phyloP scores from a whole-genome alignment of 2,113 vertebrate species.

The Barbus barbus region DNA sequence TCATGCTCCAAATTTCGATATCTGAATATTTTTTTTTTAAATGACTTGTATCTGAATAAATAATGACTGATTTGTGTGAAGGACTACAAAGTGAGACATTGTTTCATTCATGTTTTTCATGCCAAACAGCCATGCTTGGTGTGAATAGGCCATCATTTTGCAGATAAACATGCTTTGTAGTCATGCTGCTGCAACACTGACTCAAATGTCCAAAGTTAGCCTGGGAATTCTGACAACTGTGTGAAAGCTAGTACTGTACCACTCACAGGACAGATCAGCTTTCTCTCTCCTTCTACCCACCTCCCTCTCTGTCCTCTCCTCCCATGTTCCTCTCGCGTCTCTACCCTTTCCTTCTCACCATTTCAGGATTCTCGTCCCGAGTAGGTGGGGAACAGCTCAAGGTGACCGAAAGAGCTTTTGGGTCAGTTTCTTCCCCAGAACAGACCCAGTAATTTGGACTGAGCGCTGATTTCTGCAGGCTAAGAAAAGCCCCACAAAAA shows the following conservation, averaged over 20 bases:
- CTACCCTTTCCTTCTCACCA: not conserved
- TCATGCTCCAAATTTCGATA: not conserved
- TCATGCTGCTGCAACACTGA: constrained; percentile 26
- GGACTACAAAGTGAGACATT: not conserved
- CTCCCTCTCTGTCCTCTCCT: not conserved
- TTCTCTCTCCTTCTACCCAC: constrained; percentile 39
- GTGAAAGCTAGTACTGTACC: constrained; percentile 44
- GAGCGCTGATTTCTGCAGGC: constrained; percentile 71
- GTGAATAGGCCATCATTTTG: constrained; percentile 35
- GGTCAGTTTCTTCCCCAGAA: constrained; percentile 77
- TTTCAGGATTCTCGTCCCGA: not conserved
- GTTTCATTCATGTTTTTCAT: not conserved
- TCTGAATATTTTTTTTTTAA: too few relatives aligned
- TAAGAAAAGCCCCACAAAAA: constrained; percentile 71
- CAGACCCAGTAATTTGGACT: constrained; percentile 78
- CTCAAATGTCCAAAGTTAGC: not conserved
- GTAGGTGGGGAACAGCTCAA: constrained; percentile 49
- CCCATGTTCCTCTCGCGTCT: not conserved
- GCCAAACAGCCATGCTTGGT: not conserved
- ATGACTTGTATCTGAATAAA: not conserved
- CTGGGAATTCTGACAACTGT: constrained; percentile 44
- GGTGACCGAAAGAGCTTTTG: constrained; percentile 62
- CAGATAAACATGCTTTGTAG: constrained; percentile 35
- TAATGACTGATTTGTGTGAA: not conserved
- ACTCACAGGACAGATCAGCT: constrained; percentile 56